Evolutionary conservation across 2,888 invertebrate species (phyloP).

Genomic region (Ellobium chinense): DNA sequence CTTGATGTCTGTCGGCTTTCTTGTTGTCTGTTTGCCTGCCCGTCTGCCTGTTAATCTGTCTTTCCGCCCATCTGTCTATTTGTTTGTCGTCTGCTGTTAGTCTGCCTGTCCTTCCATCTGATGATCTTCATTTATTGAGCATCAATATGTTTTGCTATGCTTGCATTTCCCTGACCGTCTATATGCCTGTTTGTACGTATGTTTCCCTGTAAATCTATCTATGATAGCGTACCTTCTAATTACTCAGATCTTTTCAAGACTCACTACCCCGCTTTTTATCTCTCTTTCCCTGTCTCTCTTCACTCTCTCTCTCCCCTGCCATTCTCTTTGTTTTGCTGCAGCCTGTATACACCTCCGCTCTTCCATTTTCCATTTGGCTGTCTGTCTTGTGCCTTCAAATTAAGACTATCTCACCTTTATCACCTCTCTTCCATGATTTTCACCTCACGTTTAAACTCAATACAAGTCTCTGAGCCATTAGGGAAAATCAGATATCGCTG

Average conservation of each 20-base stretch:
- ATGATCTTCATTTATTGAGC: too few species aligned
- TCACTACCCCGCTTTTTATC: not conserved
- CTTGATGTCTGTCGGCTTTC: too few species aligned
- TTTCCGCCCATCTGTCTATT: too few species aligned
- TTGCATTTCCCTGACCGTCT: not conserved
- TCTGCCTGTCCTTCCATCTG: not conserved
- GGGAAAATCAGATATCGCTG: too few species aligned
- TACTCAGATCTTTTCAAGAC: not conserved
- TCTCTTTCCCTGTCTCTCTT: not conserved
- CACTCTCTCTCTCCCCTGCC: not conserved
- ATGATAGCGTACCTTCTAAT: not conserved
- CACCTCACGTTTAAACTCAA: too few species aligned
- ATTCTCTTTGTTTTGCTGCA: not conserved
- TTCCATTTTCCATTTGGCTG: not conserved
- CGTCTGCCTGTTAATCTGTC: too few species aligned
- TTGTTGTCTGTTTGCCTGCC: too few species aligned
- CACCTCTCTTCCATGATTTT: too few species aligned
- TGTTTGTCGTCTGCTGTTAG: too few species aligned
- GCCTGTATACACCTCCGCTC: not conserved
- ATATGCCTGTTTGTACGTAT: not conserved
- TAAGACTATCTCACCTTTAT: too few species aligned
- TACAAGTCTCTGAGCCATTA: too few species aligned
- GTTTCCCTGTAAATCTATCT: not conserved
- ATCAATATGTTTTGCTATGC: not conserved
- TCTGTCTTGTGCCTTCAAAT: too few species aligned